Conservation (phyloP, 2,797 vertebrate genomes). For the Sebastes nivosus region DNA sequence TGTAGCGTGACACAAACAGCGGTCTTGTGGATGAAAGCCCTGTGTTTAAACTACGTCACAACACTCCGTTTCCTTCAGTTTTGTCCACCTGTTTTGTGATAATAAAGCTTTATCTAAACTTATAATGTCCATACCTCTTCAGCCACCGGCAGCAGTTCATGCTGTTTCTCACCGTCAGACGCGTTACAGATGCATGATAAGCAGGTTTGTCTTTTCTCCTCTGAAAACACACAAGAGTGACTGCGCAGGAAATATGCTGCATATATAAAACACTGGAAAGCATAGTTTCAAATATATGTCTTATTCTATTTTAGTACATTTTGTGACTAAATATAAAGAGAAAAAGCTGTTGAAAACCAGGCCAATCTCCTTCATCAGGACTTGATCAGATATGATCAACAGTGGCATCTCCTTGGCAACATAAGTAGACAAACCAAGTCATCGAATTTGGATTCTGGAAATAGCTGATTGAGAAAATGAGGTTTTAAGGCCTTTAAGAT, state of each 20-base stretch:
- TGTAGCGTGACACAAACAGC: too few relatives aligned
- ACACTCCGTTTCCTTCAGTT: neutral
- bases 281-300: neutral
- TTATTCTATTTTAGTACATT: neutral
- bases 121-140: constrained; percentile 48
- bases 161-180: constrained; percentile 13
- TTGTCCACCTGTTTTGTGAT: neutral
- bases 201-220: neutral
- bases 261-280: neutral
- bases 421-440: neutral
- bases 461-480: neutral
- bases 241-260: neutral
- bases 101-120: neutral
- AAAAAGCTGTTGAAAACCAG: neutral
- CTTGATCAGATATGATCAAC: neutral
- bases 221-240: constrained; percentile 49
- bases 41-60: too few relatives aligned
- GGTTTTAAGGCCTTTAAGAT: neutral
- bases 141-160: constrained; percentile 37
- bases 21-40: too few relatives aligned
- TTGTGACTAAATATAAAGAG: neutral
- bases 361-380: neutral
- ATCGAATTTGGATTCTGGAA: neutral
- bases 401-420: neutral
- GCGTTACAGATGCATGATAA: constrained; percentile 22